Evolutionary conservation across 2,797 vertebrate genomes (phyloP), one percentile per base, ranked within the genome.

Genomic region (Sardinella longiceps): DNA sequence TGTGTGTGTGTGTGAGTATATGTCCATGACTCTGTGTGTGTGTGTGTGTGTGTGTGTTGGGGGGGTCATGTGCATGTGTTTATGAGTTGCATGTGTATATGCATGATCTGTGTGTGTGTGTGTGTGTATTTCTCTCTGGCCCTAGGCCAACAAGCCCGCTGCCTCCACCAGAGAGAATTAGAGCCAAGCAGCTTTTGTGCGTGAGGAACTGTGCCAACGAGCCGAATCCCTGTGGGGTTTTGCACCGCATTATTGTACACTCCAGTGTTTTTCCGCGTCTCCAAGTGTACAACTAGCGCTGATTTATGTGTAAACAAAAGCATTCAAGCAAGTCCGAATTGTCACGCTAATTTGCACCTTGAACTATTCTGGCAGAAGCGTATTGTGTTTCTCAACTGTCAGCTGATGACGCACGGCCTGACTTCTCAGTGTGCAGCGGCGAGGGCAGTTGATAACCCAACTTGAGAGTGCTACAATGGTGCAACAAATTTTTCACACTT

Each of bases 271-370:
- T 77, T 77, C 33, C 18, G 70, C 37, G 20, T 20, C 70, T 77
- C 83, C 81, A 66, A n/a, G 30, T 37, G 48, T 12, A 58, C 50
- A 30, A 28, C 60, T 20, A 58, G 77, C 28, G 53, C n/a, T 82
- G 80, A 81, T 43, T 53, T 56, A 66, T 74, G 39, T 84, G 48
- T 60, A 84, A 82, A 86, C 33, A 53, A 56, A 82, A 18, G 51
- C 86, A 83, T 28, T 48, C 33, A 43, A 77, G 70, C 70, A 39
- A 20, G 70, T 39, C 70, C 20, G 37, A 39, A 43, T 43, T 39
- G 70, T 39, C 70, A 77, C 70, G 70, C 70, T 77, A 77, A 77
- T 77, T 77, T 77, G 70, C 70, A 77, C 70, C 70, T 77, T 77
- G 70, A 77, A 37, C 70, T 77, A 77, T 39, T 77, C 70, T 39